Base-by-base conservation (phyloP, 2,888 invertebrate species). In the Drosophila tripunctata region DNA sequence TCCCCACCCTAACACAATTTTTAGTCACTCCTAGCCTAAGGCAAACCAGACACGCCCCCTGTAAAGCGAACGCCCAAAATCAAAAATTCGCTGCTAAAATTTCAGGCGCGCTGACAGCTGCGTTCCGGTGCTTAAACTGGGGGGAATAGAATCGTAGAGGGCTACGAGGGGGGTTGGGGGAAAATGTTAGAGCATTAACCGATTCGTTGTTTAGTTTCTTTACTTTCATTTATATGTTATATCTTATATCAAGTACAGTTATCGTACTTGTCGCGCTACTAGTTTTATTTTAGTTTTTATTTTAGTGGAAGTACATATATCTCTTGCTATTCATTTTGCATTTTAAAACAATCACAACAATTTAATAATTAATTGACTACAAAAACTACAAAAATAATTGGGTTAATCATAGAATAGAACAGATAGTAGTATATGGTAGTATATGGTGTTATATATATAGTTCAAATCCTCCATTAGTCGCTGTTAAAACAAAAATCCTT, bases 381-480 rank as follows among this genome's bases (percentile, higher is more conserved):
- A 73, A 75, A 83, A 74, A 70, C 87, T 88, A 87, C 72, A 86
- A 87, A 83, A 83, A 79, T 87, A 87, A 85, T 87, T 60, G 79
- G 62, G 87, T 82, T 82, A 82, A 81, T 74, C 57, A 61, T 85
- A 81, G 63, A 75, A 52, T 64, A 48, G 40, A 72, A 71, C 72
- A 69, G 67, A 60, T 66, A 64, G 69, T 67, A 33, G n/a, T n/a
- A n/a, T n/a, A n/a, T 27, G 27, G 6, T 6, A 51, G 41, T 65
- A 67, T 44, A 70, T 57, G 68, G 67, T 66, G 24, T 50, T 47
- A 50, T 50, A 55, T 50, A 55, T 27, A 27, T 48, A 65, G 69
- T 64, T 70, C 69, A 91, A 91, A 89, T 91, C 90, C 91, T 91
- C 91, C 91, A 89, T 89, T 91, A 91, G 90, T 90, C 91, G 91